These are phyloP conservation scores for Acanthurus leucopareius DNA, from an alignment of 2,797 vertebrate genomes.

Conservation along the genomic window DNA sequence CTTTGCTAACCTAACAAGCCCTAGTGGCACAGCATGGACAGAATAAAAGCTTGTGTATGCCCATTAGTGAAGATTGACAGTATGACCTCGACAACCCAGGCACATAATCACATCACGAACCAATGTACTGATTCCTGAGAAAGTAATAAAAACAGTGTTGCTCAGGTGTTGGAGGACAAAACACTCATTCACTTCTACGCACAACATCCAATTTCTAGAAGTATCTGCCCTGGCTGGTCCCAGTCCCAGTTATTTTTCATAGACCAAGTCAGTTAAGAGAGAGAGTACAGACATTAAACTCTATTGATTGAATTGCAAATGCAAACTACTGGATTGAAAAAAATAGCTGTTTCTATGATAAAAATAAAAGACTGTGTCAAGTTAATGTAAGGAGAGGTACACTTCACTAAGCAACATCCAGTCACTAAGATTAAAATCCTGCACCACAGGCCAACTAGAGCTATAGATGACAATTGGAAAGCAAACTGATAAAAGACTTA, in stretches of 20 bases:
- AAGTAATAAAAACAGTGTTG: not conserved
- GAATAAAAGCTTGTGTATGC: not conserved
- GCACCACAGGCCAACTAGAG: not conserved
- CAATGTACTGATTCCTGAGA: slow-evolving; percentile 9
- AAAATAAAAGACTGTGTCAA: not conserved
- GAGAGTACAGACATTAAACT: not conserved
- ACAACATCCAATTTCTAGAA: slow-evolving; percentile 22
- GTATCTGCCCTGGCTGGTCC: slow-evolving; percentile 3
- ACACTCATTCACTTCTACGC: not conserved
- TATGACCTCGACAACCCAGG: not conserved
- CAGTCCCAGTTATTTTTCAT: not conserved
- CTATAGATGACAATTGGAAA: not conserved
- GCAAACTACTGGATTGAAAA: not conserved
- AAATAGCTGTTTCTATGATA: not conserved
- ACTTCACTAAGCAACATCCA: not conserved
- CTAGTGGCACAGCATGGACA: not conserved
- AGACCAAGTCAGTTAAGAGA: not conserved
- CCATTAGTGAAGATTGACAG: not conserved
- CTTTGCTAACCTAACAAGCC: slow-evolving; percentile 32
- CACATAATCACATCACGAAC: slow-evolving; percentile 1
- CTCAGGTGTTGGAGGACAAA: slow-evolving; percentile 10
- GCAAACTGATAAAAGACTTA: not conserved
- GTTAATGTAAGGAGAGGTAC: not conserved
- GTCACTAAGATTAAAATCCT: not conserved
- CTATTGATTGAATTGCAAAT: not conserved